Base-by-base conservation (phyloP, 2,888 invertebrate genomes). In the Eristalis intricaria region DNA sequence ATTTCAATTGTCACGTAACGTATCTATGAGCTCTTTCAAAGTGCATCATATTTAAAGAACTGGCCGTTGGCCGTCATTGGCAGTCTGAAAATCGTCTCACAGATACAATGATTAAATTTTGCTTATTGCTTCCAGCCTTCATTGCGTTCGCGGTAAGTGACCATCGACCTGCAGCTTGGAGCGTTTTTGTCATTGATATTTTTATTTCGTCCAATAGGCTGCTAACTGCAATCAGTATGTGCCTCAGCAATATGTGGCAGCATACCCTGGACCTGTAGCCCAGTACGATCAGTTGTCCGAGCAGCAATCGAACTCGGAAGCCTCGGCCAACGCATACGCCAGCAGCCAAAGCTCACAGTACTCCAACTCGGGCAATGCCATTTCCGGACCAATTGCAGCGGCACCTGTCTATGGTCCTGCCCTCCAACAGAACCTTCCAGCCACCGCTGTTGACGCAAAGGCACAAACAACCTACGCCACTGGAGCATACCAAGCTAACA, bases 101-200 rank as follows among this genome's bases (percentile, higher is more conserved):
- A 79, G 69, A 76, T 76, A 87, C 71, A 84, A 92, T 92, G 92
- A 91, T 90, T 82, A 90, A 90, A 89, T 90, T 91, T 88, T 90
- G 89, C 89, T 90, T 90, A 88, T 89, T 91, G 88, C 91, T 90
- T 90, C 90, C 90, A 89, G 90, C 91, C 89, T 91, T 90, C 88
- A 90, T 92, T 90, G 91, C 91, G 90, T 78, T 92, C 88, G 90
- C 91, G 92, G 92, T 92, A 92, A 89, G 92, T 92, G n/a, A n/a
- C n/a, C 43, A 43, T 43, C 90, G 89, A 38, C 77, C 69, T 78
- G 71, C 66, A 40, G 43, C 32, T 43, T 43, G 43, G n/a, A 50
- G 19, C 15, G 70, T 68, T 32, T 4, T 29, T 58, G 43, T 19
- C 38, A 26, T 65, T 74, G 15, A 78, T 38, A 7, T 11, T 38